Evolutionary conservation across 2,888 invertebrate species (phyloP).

Genomic region (Eugnorisma glareosa): DNA sequence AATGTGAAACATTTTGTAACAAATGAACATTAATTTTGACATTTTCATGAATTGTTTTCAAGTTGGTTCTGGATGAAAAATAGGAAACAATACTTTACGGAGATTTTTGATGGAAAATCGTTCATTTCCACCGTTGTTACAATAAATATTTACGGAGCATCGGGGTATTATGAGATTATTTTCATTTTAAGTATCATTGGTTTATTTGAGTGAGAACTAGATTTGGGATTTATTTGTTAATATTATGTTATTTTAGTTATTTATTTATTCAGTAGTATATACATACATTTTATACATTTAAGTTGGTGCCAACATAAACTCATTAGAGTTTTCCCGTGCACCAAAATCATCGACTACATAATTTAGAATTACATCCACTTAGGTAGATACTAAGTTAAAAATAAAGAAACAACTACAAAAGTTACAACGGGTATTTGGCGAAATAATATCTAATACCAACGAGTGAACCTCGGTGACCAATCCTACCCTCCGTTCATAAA

Average conservation of each 20-base stretch:
- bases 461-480: no score
- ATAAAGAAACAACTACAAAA: no score
- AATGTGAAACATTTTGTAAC: neutral
- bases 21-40: conserved; percentile 10
- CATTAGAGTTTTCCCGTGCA: no score
- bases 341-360: no score
- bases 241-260: neutral
- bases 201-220: neutral
- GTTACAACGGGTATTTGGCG: no score
- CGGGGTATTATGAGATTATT: conserved; percentile 3
- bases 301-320: no score
- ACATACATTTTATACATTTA: no score
- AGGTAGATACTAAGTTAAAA: no score
- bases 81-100: neutral
- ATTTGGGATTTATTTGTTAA: neutral
- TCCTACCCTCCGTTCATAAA: no score
- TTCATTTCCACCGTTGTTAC: neutral
- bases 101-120: neutral
- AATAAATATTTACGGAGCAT: neutral
- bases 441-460: no score
- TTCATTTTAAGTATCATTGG: neutral
- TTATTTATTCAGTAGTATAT: no score
- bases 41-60: neutral
- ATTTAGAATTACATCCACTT: no score
- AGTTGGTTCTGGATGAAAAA: neutral